Evolutionary conservation across 1,140 invertebrate species (phyloP), one percentile per base, ranked within the genome.

Genomic region (Aleiodes sp.): DNA sequence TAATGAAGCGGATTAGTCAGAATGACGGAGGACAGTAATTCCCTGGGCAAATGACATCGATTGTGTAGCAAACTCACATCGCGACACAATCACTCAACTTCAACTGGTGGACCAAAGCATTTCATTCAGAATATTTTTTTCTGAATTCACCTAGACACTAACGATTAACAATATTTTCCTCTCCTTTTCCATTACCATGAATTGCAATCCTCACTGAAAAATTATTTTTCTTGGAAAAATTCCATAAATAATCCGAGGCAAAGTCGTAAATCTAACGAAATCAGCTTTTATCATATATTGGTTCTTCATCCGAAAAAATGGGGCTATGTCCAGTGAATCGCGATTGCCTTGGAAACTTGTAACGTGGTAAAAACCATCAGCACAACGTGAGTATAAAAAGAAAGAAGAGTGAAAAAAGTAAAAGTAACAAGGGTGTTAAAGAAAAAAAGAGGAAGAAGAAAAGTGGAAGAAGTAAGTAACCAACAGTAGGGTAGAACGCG

Each of bases 1-100:
- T 84, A 84, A 84, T 78, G 80, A 83, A 84, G 77, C 79, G 78
- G 75, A 82, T 84, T 85, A 84, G 76, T 85, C 77, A 82, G 76
- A 73, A 76, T 82, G 82, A 84, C 79, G 78, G 79, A 85, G 76
- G 75, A 77, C 76, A 67, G 77, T 82, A 84, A 84, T 84, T 84
- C 75, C 76, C 78, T 76, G 76, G 76, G 79, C 77, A 84, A 85
- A 83, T 84, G 80, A 83, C 76, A 78, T 82, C 82, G 80, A 84
- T 83, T 77, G 77, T 78, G 78, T 79, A 82, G 82, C 80, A 77
- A 82, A 81, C 79, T 63, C 71, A 67, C 64, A 59, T 61, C 61
- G 57, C 21, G 63, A 46, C 60, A 69, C 41, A n/a, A 69, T 70
- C 52, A 46, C 64, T 39, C 69, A 70, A 37, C 28, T 37, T 62